Base-by-base conservation (phyloP, 1,140 invertebrate species). In the Bombus turneri region DNA sequence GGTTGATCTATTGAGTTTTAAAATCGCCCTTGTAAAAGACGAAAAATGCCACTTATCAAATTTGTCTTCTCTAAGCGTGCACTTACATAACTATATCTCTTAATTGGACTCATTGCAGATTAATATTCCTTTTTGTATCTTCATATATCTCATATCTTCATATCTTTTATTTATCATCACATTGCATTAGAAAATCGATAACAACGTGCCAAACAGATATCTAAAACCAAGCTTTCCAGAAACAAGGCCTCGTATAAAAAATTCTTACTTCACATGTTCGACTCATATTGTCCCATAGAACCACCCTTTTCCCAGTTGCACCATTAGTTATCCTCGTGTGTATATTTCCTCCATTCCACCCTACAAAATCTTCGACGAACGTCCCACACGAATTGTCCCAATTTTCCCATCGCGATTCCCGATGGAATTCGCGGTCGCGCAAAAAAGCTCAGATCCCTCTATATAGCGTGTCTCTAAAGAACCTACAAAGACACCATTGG, bases 381-480 rank as follows among this genome's bases (percentile, higher is more conserved):
- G 47, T 22, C 18, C 47, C 47, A 53, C n/a, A 53, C 47, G 73
- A 57, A 15, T 47, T 57, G 47, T 37, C 47, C 47, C 74, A 76
- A 76, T 76, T 76, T 76, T 62, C 28, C 28, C 59, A 62, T 62
- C 12, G 3, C 59, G 28, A n/a, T n/a, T n/a, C 59, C 28, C 59
- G 59, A n/a, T 62, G 59, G 59, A 62, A 62, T n/a, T 62, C 25
- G 59, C 28, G 3, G 41, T 12, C 18, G 39, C 13, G 8, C 6
- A 5, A 62, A 68, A 68, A 78, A 78, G n/a, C 18, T 0, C 18
- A 18, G 41, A 53, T 41, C 53, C 34, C 71, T n/a, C 3, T 47
- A n/a, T 75, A 75, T 31, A 59, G 59, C 41, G 5, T 13, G 31
- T 62, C 62, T 66, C 41, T 28, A 68, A 76, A 71, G 82, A 83